These are phyloP conservation scores for Drosophila bifasciata DNA, from an alignment of 1,140 invertebrate species.

Conservation along the genomic window DNA sequence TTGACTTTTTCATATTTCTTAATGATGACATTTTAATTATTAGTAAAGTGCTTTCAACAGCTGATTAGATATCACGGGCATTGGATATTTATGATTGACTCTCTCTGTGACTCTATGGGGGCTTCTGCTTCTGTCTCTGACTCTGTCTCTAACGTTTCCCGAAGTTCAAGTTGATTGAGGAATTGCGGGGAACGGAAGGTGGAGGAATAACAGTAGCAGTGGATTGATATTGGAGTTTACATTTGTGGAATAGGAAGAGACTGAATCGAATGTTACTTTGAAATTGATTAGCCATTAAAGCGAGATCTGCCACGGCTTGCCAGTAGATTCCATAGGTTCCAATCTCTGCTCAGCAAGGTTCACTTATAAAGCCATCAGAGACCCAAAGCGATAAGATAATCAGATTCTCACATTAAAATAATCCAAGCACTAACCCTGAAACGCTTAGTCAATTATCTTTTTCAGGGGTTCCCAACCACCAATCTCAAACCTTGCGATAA, in stretches of 20 bases:
- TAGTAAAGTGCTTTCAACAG: slow-evolving; percentile 80
- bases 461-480: slow-evolving; percentile 1
- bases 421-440: slow-evolving; percentile 14
- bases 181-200: slow-evolving; percentile 10
- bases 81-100: slow-evolving; percentile 71
- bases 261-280: no score
- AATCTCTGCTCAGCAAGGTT: no score
- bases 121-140: neutral
- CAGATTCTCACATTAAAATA: slow-evolving; percentile 17
- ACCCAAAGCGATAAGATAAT: slow-evolving; percentile 1
- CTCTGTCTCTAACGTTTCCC: slow-evolving; percentile 21
- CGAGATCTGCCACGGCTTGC: no score
- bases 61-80: slow-evolving; percentile 77
- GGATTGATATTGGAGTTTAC: slow-evolving; percentile 34
- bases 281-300: no score
- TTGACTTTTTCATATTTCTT: slow-evolving; percentile 83
- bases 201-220: slow-evolving; percentile 29
- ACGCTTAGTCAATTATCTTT: slow-evolving; percentile 14
- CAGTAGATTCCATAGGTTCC: no score
- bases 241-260: slow-evolving; percentile 12
- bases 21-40: slow-evolving; percentile 83
- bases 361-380: neutral
- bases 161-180: slow-evolving; percentile 51
- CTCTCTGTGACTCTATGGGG: slow-evolving; percentile 4
- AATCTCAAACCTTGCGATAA: slow-evolving; percentile 23